phyloP scores from a whole-genome alignment of 2,888 invertebrate species.

The Acrobasis repandana region DNA sequence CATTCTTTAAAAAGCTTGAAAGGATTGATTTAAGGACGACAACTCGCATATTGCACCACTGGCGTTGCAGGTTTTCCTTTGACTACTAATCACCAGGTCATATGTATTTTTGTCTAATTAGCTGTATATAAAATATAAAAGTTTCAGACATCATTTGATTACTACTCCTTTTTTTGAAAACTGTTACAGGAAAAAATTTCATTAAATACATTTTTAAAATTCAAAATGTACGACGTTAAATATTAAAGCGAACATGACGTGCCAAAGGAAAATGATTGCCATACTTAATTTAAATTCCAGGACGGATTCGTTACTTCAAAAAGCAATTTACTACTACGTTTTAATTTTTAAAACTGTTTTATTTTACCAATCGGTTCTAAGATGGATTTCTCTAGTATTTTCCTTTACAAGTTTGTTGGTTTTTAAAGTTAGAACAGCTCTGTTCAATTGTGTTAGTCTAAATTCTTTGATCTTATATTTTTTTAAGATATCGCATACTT shows the following conservation, averaged over 20 bases:
- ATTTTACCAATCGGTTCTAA: neutral
- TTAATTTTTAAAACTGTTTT: neutral
- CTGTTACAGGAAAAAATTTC: neutral
- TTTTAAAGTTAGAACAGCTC: constrained; percentile 3
- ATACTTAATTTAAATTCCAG: constrained; percentile 12
- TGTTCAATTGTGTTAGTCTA: no score
- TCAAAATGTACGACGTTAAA: neutral
- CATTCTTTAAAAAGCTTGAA: no score
- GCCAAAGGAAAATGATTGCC: constrained; percentile 14
- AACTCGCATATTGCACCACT: no score
- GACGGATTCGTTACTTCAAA: constrained; percentile 1
- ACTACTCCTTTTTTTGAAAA: neutral
- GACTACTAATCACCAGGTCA: no score
- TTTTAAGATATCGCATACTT: no score
- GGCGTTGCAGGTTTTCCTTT: no score
- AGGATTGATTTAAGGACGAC: no score
- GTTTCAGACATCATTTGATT: constrained; percentile 6
- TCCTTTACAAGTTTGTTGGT: constrained; percentile 19
- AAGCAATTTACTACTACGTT: constrained; percentile 5
- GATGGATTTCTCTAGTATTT: neutral
- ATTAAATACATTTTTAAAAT: neutral
- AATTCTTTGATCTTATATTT: no score
- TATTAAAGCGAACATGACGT: constrained; percentile 7
- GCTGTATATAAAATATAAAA: neutral
- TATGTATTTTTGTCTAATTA: no score